These are phyloP conservation scores for Sialia sialis DNA, from an alignment of 2,113 vertebrate genomes.

Conservation along the genomic window DNA sequence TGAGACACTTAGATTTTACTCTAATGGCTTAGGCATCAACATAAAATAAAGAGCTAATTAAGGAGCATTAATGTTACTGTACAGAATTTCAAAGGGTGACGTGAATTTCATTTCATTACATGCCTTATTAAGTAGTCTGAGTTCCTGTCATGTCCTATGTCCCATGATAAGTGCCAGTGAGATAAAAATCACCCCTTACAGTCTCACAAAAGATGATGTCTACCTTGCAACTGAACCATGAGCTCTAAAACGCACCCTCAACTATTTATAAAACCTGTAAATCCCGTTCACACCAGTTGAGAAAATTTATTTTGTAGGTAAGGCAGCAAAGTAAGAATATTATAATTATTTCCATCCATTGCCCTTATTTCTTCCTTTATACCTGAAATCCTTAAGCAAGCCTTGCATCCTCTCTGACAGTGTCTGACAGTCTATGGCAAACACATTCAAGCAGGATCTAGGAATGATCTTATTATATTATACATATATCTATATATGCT, in stretches of 20 bases:
- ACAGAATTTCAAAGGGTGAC: neutral
- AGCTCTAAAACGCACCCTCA: neutral
- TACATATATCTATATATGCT: neutral
- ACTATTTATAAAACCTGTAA: accelerated
- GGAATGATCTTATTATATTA: neutral
- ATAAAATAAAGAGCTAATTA: neutral
- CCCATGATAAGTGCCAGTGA: neutral
- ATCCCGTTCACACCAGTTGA: neutral
- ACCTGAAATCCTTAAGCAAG: neutral
- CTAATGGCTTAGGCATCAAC: neutral
- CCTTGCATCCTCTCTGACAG: neutral
- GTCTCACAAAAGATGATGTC: neutral
- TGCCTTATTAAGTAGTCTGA: neutral
- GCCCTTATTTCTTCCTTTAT: neutral
- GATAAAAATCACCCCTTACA: neutral
- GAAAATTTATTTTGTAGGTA: neutral
- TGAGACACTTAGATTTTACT: neutral
- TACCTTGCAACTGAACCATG: neutral
- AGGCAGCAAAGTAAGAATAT: neutral
- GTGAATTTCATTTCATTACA: neutral
- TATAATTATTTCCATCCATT: neutral
- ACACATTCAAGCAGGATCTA: neutral
- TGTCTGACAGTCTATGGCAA: neutral
- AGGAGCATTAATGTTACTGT: neutral
- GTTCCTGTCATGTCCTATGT: neutral